Percentiles rank a stretch among this genome's conserved stretches.
These are phyloP conservation scores for Steinernema carpocapsae DNA, from an alignment of 2,888 invertebrate genomes.

Conservation along the genomic window DNA sequence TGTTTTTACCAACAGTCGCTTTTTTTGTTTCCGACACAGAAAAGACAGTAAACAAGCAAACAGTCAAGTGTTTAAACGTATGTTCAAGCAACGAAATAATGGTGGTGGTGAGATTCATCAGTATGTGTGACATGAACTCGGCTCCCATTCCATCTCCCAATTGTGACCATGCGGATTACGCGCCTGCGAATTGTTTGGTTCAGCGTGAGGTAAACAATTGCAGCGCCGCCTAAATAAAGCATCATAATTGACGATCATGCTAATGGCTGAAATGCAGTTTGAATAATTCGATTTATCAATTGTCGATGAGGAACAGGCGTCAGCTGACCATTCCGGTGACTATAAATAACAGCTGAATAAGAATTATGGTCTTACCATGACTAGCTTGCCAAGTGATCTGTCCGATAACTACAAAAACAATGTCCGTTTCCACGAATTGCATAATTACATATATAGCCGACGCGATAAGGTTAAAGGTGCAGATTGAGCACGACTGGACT, in stretches of 20 bases:
- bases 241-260: too few species aligned
- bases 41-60: too few species aligned
- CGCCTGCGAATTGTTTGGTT: constrained; percentile 10
- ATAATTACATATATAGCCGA: constrained; percentile 20
- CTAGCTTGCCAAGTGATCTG: constrained; percentile 35
- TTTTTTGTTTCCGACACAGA: too few species aligned
- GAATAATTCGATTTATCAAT: too few species aligned
- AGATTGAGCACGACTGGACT: constrained; percentile 24
- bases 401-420: constrained; percentile 9
- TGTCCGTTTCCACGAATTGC: neutral
- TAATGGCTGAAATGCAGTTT: too few species aligned
- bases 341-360: too few species aligned
- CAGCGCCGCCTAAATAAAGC: constrained; percentile 9
- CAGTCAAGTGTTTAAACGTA: too few species aligned
- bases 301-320: too few species aligned
- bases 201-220: constrained; percentile 16
- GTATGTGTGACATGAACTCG: constrained; percentile 8
- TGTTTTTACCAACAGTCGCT: too few species aligned
- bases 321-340: too few species aligned
- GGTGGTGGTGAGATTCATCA: neutral
- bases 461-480: constrained; percentile 19
- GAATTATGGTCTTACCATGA: constrained; percentile 26
- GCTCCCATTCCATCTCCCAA: neutral
- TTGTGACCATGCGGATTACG: neutral
- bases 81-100: neutral